Percentiles rank a stretch among this genome's conserved stretches.
Evolutionary conservation across 2,113 vertebrate genomes (phyloP).

Genomic region (Upupa epops): DNA sequence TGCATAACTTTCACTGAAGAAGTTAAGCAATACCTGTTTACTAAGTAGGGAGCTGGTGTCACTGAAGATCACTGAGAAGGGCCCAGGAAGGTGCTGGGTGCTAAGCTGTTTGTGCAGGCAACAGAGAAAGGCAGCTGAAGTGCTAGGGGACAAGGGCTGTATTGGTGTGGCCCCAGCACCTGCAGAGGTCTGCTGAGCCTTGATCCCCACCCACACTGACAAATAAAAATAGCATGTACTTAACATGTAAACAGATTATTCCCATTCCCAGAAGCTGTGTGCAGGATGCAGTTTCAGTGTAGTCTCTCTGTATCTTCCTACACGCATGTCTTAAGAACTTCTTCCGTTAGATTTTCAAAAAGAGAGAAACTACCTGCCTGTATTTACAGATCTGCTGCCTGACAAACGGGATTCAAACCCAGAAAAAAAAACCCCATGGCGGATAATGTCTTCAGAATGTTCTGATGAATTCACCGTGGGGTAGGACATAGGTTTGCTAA

Average conservation of each 20-base stretch:
- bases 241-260: background rate
- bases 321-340: fast-evolving
- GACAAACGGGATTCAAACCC: background rate
- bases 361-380: background rate
- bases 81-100: background rate
- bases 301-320: background rate
- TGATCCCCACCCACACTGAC: fast-evolving
- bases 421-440: no score
- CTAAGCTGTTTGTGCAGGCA: fast-evolving
- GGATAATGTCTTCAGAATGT: background rate
- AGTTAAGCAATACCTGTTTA: background rate
- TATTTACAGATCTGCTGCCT: background rate
- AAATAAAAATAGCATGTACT: fast-evolving
- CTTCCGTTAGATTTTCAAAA: background rate
- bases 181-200: background rate
- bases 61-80: fast-evolving
- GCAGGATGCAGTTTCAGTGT: background rate
- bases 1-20: background rate
- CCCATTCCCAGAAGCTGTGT: background rate
- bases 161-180: fast-evolving
- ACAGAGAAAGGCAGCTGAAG: background rate
- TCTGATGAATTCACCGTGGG: background rate
- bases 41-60: background rate
- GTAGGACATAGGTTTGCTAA: background rate
- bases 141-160: fast-evolving